These are phyloP conservation scores for Stenotaenia linearis DNA, from an alignment of 2,888 invertebrate species.

Conservation along the genomic window DNA sequence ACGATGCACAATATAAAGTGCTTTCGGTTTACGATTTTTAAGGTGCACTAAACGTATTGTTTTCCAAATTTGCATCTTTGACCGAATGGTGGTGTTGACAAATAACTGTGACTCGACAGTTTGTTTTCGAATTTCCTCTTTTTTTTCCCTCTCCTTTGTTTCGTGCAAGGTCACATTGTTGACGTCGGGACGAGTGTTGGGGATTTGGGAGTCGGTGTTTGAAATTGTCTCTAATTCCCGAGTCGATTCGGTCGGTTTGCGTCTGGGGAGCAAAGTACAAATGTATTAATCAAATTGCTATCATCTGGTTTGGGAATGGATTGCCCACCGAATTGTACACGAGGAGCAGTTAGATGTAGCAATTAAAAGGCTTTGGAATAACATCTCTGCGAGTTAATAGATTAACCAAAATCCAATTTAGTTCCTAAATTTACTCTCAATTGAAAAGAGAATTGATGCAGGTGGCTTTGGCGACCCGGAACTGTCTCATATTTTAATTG, in stretches of 20 bases:
- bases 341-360: background rate
- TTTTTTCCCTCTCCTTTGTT: too few relatives aligned
- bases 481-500: conserved; percentile 17
- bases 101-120: too few relatives aligned
- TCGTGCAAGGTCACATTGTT: background rate
- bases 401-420: conserved; percentile 23
- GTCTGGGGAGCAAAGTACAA: background rate
- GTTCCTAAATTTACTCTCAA: background rate
- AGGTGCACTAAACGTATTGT: too few relatives aligned
- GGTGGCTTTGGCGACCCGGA: background rate
- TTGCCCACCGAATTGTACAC: background rate
- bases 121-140: too few relatives aligned
- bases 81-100: too few relatives aligned
- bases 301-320: background rate
- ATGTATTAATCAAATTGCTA: conserved; percentile 15
- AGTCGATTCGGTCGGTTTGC: background rate
- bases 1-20: background rate
- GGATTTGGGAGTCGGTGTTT: background rate
- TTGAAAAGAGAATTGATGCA: background rate
- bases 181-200: background rate
- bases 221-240: background rate
- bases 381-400: background rate
- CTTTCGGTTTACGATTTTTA: too few relatives aligned
- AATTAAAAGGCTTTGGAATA: background rate
- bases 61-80: too few relatives aligned